Conservation (phyloP, 2,113 vertebrate species). For the Butorides virescens region DNA sequence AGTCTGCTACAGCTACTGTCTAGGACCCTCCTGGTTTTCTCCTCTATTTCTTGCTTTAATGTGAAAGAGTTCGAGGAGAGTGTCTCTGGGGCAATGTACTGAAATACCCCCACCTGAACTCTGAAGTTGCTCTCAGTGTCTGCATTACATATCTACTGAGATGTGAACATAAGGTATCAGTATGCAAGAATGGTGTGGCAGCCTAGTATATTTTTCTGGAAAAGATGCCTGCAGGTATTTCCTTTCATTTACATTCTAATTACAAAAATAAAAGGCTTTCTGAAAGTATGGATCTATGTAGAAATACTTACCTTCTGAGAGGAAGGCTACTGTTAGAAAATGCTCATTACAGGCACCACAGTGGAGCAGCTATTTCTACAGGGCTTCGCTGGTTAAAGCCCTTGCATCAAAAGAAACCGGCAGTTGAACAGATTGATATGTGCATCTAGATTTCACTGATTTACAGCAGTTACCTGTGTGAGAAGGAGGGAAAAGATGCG, state of each 20-base stretch:
- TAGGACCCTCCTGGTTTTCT: not conserved
- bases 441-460: not conserved
- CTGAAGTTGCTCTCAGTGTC: not conserved
- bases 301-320: slow-evolving; percentile 15
- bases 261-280: not conserved
- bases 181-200: not conserved
- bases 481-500: not conserved
- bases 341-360: not conserved
- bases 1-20: not conserved
- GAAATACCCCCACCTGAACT: not conserved
- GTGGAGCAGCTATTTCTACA: not conserved
- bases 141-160: not conserved
- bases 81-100: not conserved
- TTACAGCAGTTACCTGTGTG: not conserved
- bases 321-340: not conserved
- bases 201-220: not conserved
- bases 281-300: not conserved
- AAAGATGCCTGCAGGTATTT: not conserved
- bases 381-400: not conserved
- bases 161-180: not conserved
- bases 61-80: not conserved
- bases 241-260: not conserved
- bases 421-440: not conserved
- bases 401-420: not conserved
- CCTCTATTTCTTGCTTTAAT: not conserved